phyloP scores from a whole-genome alignment of 2,888 invertebrate genomes.

The Siphonodentalium dalli region DNA sequence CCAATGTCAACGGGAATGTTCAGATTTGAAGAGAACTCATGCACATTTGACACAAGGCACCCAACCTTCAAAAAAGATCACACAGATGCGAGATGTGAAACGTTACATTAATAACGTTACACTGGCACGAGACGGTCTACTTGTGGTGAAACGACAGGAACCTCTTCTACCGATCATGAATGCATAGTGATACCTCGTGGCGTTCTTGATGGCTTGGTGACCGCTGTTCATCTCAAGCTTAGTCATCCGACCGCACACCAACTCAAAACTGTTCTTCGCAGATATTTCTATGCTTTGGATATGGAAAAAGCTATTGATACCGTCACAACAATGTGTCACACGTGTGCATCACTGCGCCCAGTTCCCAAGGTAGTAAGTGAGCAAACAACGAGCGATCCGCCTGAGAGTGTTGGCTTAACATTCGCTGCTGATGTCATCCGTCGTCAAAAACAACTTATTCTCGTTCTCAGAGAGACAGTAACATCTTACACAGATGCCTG shows the following conservation, averaged over 20 bases:
- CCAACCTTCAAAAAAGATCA: slow-evolving; percentile 10
- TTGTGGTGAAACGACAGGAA: slow-evolving; percentile 11
- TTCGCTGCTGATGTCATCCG: slow-evolving; percentile 32
- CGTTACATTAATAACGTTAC: slow-evolving; percentile 19
- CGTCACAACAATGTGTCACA: slow-evolving; percentile 1
- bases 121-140: slow-evolving; percentile 17
- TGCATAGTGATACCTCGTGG: no score
- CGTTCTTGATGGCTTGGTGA: no score
- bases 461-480: slow-evolving; percentile 28
- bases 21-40: slow-evolving; percentile 22
- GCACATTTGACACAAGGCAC: slow-evolving; percentile 25
- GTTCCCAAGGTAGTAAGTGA: background rate
- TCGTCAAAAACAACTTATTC: slow-evolving; percentile 24
- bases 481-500: slow-evolving; percentile 26
- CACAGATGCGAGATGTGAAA: slow-evolving; percentile 21
- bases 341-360: slow-evolving; percentile 1
- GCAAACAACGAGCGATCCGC: slow-evolving; percentile 24
- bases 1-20: slow-evolving; percentile 17
- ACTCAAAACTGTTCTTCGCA: slow-evolving; percentile 10
- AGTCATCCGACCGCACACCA: slow-evolving; percentile 24
- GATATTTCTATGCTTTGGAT: slow-evolving; percentile 34
- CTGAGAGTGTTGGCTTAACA: slow-evolving; percentile 15
- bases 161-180: no score
- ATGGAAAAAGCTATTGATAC: slow-evolving; percentile 27
- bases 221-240: no score